These are phyloP conservation scores for Neomicropteryx cornuta DNA, from an alignment of 1,140 invertebrate genomes.

Conservation along the genomic window DNA sequence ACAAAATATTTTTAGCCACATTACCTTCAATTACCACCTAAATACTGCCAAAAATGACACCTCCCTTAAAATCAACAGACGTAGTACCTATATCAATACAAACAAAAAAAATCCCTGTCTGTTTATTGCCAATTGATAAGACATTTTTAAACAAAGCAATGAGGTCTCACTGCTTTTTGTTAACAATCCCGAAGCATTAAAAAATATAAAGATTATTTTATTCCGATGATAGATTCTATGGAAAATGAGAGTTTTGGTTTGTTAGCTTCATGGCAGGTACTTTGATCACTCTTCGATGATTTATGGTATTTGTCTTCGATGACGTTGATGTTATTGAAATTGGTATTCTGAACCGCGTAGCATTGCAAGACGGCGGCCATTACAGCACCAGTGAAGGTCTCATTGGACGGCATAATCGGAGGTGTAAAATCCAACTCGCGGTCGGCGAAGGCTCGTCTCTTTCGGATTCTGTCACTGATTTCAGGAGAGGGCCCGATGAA, in stretches of 20 bases:
- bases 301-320: neutral
- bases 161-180: too few species aligned
- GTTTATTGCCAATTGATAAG: too few species aligned
- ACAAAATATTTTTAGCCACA: too few species aligned
- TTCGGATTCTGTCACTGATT: conserved; percentile 36
- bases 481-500: too few species aligned
- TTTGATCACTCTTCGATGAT: too few species aligned
- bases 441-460: conserved; percentile 43
- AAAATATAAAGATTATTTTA: conserved; percentile 32
- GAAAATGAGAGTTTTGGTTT: conserved; percentile 43
- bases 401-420: conserved; percentile 14
- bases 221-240: conserved; percentile 47
- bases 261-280: conserved; percentile 14
- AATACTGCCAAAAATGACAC: too few species aligned
- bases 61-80: too few species aligned
- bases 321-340: conserved; percentile 11
- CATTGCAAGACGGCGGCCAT: conserved; percentile 20
- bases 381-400: conserved; percentile 8
- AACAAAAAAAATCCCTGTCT: too few species aligned
- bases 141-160: too few species aligned
- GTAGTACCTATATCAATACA: too few species aligned
- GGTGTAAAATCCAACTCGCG: conserved; percentile 34
- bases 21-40: too few species aligned
- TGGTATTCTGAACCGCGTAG: conserved; percentile 24
- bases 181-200: too few species aligned